Conservation (phyloP, 1,140 invertebrate genomes). For the Goniozus legneri region DNA sequence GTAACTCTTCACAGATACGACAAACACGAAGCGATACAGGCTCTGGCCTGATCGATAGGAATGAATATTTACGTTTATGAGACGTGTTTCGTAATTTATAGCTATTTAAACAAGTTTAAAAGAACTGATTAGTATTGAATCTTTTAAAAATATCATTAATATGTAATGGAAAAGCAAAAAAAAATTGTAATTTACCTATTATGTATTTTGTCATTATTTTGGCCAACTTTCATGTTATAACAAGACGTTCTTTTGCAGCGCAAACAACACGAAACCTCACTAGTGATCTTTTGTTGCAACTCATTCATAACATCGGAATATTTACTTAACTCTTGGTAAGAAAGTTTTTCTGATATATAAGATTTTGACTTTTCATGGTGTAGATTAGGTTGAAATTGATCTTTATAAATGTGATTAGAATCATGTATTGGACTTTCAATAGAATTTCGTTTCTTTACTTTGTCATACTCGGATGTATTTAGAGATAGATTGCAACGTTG, state of each 20-base stretch:
- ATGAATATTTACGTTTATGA: too few species aligned
- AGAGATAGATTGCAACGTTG: too few species aligned
- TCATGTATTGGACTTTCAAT: too few species aligned
- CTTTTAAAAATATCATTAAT: neutral
- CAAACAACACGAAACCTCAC: slow-evolving; percentile 20
- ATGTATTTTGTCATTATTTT: slow-evolving; percentile 7
- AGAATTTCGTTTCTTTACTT: too few species aligned
- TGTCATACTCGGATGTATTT: too few species aligned
- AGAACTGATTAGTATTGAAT: too few species aligned
- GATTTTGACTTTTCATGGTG: slow-evolving; percentile 18
- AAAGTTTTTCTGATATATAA: slow-evolving; percentile 21
- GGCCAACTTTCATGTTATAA: slow-evolving; percentile 14
- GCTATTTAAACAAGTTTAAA: too few species aligned
- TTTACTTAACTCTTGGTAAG: slow-evolving; percentile 27
- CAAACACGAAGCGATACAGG: slow-evolving; percentile 13
- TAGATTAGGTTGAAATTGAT: too few species aligned
- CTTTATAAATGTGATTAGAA: too few species aligned
- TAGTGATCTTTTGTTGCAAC: slow-evolving; percentile 32
- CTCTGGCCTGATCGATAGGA: too few species aligned
- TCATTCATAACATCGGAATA: slow-evolving; percentile 41
- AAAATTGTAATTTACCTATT: too few species aligned
- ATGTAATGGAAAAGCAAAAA: neutral
- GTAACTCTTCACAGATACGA: slow-evolving; percentile 19
- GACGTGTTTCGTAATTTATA: too few species aligned
- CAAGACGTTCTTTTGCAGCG: slow-evolving; percentile 25